Evolutionary conservation across 2,888 invertebrate genomes (phyloP), one percentile per base, ranked within the genome.

Genomic region (Diplolepis rosae): DNA sequence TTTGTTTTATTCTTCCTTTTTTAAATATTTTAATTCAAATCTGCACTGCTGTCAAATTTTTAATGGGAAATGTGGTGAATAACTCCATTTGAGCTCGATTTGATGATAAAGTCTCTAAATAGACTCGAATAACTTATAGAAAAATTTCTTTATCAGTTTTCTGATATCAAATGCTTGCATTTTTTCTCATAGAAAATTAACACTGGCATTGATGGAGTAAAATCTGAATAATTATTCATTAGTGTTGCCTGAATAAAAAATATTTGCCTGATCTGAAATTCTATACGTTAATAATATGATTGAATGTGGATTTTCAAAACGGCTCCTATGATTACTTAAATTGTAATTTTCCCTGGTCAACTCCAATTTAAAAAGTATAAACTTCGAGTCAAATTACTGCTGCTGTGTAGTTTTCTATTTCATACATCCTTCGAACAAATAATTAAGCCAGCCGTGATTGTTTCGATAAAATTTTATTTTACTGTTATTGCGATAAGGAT

Each of bases 401-500:
- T 1, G n/a, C 9, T 32, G 1, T 18, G 45, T 18, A 18, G 18
- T 9, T 45, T 45, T 6, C 7, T 4, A 9, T 18, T 22, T 24
- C 4, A 24, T 13, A 15, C 28, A 30, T 52, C 2, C 0, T 52
- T 11, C 32, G 35, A 32, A 24, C 22, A 24, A 56, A 56, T 22
- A 35, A 35, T 5, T 4, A 61, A 39, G 32, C 32, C n/a, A 61
- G 22, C 35, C 24, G 22, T 35, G 56, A 13, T 24, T 35, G 22
- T 32, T 61, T 32, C n/a, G 39, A 61, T 22, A 52, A 52, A 35
- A 39, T 35, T 61, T 56, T 61, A 61, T 61, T 61, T 61, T 39
- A 35, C n/a, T 39, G 56, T 24, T 61, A 61, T 35, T 39, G 39
- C 56, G 22, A 18, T 61, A 22, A 56, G 56, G 7, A 54, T 54